Conservation (phyloP, 2,888 invertebrate species). For the Ophioninae sp. region DNA sequence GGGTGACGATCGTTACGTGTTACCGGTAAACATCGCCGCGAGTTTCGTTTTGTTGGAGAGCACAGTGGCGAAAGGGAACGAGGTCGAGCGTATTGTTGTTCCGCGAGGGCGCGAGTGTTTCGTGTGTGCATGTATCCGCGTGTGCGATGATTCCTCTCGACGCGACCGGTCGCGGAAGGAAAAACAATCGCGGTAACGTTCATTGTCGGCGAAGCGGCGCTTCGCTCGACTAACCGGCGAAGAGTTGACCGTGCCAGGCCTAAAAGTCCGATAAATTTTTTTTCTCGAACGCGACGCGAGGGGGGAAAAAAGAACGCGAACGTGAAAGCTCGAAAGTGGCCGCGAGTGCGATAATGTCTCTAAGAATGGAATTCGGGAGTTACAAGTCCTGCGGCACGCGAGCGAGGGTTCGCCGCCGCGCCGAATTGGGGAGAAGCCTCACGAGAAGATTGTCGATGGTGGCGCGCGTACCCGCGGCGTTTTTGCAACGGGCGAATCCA, state of each 20-base stretch:
- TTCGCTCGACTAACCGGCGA: conserved; percentile 6
- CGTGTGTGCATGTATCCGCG: background rate
- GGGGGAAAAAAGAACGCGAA: background rate
- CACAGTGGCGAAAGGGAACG: conserved; percentile 50
- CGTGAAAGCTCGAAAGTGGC: background rate
- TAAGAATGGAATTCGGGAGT: conserved; percentile 76
- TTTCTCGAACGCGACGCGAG: background rate
- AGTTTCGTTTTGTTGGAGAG: conserved; percentile 13
- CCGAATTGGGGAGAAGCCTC: conserved; percentile 85
- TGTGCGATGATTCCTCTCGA: conserved; percentile 48
- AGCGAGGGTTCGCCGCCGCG: conserved; percentile 74
- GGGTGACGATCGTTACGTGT: conserved; percentile 12
- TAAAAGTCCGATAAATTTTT: background rate
- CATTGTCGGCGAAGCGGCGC: conserved; percentile 6
- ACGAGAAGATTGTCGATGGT: conserved; percentile 84
- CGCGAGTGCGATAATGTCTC: conserved; percentile 55
- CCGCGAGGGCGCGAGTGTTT: conserved; percentile 12
- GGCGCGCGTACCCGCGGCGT: conserved; percentile 83
- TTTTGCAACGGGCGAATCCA: conserved; percentile 82
- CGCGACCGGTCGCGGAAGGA: conserved; percentile 25
- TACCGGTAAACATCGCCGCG: conserved; percentile 39
- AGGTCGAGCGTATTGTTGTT: conserved; percentile 43
- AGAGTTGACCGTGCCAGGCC: background rate
- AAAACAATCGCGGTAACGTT: conserved; percentile 29
- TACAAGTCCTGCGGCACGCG: conserved; percentile 77